Evolutionary conservation across 2,888 invertebrate genomes (phyloP).

Genomic region (Cheilosia variabilis): DNA sequence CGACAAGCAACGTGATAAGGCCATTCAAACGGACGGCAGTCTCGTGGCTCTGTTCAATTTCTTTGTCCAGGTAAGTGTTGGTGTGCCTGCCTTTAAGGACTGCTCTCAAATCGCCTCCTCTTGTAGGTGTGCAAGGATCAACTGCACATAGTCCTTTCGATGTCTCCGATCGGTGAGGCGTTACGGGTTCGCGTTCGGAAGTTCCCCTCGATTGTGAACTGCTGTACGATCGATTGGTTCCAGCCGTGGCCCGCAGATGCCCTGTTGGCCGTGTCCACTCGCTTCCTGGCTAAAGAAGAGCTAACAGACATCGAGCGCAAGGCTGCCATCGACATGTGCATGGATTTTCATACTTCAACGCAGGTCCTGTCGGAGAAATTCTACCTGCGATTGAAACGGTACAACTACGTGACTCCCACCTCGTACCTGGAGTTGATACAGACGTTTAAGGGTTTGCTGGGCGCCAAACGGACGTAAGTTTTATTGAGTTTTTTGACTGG

Average conservation of each 20-base stretch:
- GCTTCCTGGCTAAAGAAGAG: conserved; percentile 92
- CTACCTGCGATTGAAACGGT: conserved; percentile 87
- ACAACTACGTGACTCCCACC: conserved; percentile 96
- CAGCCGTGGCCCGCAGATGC: conserved; percentile 98
- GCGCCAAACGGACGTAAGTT: conserved; percentile 89
- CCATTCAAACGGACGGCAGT: conserved; percentile 95
- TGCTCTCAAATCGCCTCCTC: background rate
- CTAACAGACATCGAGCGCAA: conserved; percentile 89
- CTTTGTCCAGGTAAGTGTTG: conserved; percentile 86
- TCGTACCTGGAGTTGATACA: conserved; percentile 96
- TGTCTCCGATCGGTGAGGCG: conserved; percentile 95
- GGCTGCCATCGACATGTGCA: conserved; percentile 94
- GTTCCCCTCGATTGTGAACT: conserved; percentile 96
- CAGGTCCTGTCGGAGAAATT: conserved; percentile 89
- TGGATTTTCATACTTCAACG: conserved; percentile 94
- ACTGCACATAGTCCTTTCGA: conserved; percentile 93
- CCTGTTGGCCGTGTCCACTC: conserved; percentile 92
- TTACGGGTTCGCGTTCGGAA: conserved; percentile 93
- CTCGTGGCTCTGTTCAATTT: conserved; percentile 95
- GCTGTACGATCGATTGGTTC: conserved; percentile 98
- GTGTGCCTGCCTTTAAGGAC: background rate
- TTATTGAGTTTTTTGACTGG: background rate
- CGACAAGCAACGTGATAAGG: conserved; percentile 94
- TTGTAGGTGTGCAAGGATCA: conserved; percentile 92
- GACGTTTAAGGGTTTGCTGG: conserved; percentile 92